phyloP scores from a whole-genome alignment of 2,113 vertebrate species.

The Perca fluviatilis region DNA sequence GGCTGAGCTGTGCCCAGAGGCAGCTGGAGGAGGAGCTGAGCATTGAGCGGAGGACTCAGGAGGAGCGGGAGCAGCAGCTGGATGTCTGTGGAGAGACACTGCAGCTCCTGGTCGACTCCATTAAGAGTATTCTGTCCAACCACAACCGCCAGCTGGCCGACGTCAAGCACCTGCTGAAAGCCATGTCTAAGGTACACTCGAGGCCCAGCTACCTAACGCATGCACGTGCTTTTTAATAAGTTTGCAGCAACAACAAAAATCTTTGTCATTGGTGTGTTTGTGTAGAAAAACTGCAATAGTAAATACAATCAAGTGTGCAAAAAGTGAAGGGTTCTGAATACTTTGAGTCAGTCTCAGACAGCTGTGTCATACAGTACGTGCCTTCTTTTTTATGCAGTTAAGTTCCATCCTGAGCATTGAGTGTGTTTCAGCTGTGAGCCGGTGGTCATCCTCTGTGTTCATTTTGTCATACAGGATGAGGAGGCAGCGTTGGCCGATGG shows the following conservation, averaged over 20 bases:
- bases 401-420: background rate
- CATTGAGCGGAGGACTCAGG: conserved; percentile 88
- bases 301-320: no score
- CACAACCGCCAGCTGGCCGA: conserved; percentile 97
- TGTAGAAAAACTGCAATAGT: no score
- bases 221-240: no score
- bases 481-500: conserved; percentile 94
- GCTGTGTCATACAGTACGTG: background rate
- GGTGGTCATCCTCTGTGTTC: background rate
- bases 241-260: no score
- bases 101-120: conserved; percentile 95
- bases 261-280: no score
- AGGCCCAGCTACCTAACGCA: background rate
- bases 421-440: background rate
- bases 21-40: conserved; percentile 93
- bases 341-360: background rate
- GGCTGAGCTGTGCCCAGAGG: conserved; percentile 93
- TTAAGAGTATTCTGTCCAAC: conserved; percentile 94
- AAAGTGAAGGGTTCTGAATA: no score
- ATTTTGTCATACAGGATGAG: conserved; percentile 89
- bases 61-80: conserved; percentile 94
- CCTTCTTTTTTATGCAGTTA: no score
- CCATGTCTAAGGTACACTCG: conserved; percentile 95
- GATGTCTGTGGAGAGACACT: conserved; percentile 92
- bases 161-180: conserved; percentile 96